phyloP scores from a whole-genome alignment of 2,888 invertebrate genomes.

The Teleogryllus oceanicus region DNA sequence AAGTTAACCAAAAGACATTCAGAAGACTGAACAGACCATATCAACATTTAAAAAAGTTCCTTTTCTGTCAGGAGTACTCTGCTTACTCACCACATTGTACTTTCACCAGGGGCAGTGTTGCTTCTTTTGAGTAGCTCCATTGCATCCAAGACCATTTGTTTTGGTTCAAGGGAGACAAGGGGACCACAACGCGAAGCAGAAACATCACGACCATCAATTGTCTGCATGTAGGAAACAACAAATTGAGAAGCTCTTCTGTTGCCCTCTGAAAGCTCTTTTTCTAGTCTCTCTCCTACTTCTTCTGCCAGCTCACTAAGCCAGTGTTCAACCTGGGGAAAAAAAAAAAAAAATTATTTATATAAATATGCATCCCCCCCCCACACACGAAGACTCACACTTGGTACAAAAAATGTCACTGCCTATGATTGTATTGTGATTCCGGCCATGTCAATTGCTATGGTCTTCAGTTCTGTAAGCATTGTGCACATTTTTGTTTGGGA shows the following conservation, averaged over 20 bases:
- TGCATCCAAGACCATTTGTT: slow-evolving; percentile 63
- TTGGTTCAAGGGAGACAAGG: slow-evolving; percentile 61
- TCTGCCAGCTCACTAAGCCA: slow-evolving; percentile 78
- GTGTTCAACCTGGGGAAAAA: slow-evolving; percentile 50
- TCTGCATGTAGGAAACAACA: slow-evolving; percentile 62
- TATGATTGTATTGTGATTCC: too few relatives aligned
- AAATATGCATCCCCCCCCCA: too few relatives aligned
- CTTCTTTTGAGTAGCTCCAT: slow-evolving; percentile 56
- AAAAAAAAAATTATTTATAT: too few relatives aligned
- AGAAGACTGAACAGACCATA: too few relatives aligned
- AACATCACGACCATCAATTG: slow-evolving; percentile 53
- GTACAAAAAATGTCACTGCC: too few relatives aligned
- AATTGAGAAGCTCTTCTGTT: slow-evolving; percentile 75
- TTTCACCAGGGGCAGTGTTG: slow-evolving; percentile 26
- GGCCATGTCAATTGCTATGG: too few relatives aligned
- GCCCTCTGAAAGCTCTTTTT: slow-evolving; percentile 65
- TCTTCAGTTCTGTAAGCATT: too few relatives aligned
- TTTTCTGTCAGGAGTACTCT: too few relatives aligned
- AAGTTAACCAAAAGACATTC: too few relatives aligned
- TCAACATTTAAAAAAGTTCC: too few relatives aligned
- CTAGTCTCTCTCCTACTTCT: slow-evolving; percentile 79
- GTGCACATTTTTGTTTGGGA: too few relatives aligned
- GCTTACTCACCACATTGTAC: background rate
- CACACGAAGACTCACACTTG: too few relatives aligned
- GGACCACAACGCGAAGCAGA: slow-evolving; percentile 63